Percentiles rank a stretch among this genome's conserved stretches.
Evolutionary conservation across 2,797 vertebrate species (phyloP).

Genomic region (Steatocranus sp.): DNA sequence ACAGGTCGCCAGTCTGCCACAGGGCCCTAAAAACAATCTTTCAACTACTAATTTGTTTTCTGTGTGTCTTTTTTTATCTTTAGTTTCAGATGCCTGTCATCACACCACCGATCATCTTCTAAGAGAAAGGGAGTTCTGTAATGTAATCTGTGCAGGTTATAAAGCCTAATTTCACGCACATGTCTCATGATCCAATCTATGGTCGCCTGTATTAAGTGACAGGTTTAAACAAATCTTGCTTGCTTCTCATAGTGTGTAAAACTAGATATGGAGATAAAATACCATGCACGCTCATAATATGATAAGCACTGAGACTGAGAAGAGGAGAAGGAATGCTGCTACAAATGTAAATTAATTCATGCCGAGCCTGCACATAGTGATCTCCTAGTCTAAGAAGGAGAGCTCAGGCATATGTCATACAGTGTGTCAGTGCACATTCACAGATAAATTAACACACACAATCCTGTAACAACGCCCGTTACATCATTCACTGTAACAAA

Average conservation of each 20-base stretch:
- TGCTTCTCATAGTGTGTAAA: neutral
- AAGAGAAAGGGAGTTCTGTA: neutral
- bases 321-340: neutral
- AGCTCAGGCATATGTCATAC: neutral
- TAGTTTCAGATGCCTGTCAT: neutral
- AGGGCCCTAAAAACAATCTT: neutral
- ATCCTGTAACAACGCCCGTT: slow-evolving; percentile 29
- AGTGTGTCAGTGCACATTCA: neutral
- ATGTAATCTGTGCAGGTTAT: neutral
- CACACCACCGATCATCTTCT: neutral
- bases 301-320: slow-evolving; percentile 1
- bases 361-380: neutral
- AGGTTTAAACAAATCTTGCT: neutral
- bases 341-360: slow-evolving; percentile 9
- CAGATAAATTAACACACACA: slow-evolving; percentile 26
- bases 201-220: neutral
- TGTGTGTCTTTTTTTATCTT: neutral
- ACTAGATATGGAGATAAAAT: neutral
- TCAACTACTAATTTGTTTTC: neutral
- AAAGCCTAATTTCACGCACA: neutral
- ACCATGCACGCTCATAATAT: neutral
- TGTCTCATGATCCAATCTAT: neutral
- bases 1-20: too few relatives aligned
- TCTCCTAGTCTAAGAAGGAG: neutral
- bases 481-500: slow-evolving; percentile 42